Evolutionary conservation across 2,797 vertebrate species (phyloP).

Genomic region (Cyprinella venusta): DNA sequence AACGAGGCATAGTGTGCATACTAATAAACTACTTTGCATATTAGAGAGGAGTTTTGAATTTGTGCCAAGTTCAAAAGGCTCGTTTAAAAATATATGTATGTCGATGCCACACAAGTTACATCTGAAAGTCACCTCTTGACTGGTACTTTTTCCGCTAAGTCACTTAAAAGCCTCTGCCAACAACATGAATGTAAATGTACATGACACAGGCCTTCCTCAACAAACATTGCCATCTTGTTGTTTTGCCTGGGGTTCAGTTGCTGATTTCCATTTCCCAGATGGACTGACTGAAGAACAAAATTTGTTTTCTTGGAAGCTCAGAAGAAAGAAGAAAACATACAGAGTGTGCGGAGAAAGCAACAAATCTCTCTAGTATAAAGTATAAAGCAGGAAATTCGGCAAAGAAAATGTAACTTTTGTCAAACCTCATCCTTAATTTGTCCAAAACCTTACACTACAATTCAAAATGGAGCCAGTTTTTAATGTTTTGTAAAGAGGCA

Average conservation of each 20-base stretch:
- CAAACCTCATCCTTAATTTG: not conserved
- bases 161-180: slow-evolving; percentile 6
- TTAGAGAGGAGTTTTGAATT: slow-evolving; percentile 69
- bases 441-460: not conserved
- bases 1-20: slow-evolving; percentile 60
- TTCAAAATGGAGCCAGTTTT: not conserved
- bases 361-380: not conserved
- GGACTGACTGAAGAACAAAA: slow-evolving; percentile 31
- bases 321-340: not conserved
- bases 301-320: slow-evolving; percentile 31
- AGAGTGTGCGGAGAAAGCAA: slow-evolving; percentile 7
- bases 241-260: slow-evolving; percentile 33
- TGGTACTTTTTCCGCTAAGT: slow-evolving; percentile 19
- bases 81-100: not conserved
- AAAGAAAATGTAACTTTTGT: not conserved
- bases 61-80: slow-evolving; percentile 44
- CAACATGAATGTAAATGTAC: slow-evolving; percentile 32
- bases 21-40: slow-evolving; percentile 74
- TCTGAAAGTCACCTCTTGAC: slow-evolving; percentile 12
- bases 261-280: slow-evolving; percentile 40
- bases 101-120: not conserved
- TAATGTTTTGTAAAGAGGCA: not conserved
- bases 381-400: not conserved
- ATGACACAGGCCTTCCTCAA: not conserved
- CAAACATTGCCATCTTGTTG: slow-evolving; percentile 9